Evolutionary conservation across 2,888 invertebrate genomes (phyloP), one percentile per base, ranked within the genome.

Genomic region (Caenorhabditis sulstoni): DNA sequence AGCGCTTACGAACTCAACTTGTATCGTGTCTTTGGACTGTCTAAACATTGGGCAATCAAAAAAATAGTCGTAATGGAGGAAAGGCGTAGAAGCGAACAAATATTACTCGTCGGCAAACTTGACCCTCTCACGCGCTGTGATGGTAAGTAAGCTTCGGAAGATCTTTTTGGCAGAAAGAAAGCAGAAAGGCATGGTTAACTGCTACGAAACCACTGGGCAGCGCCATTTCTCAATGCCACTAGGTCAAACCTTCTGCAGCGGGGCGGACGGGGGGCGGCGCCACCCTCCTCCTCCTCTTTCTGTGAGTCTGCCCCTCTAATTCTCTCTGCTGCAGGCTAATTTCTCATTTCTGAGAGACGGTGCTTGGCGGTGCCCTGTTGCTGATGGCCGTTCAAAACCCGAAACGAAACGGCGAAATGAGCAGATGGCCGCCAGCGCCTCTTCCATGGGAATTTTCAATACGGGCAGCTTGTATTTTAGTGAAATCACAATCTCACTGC

Each of bases 261-360:
- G 7, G 29, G 29, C 29, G 29, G 29, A 7, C 29, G 29, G 37
- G n/a, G 20, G 49, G 49, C 23, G 64, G 52, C 68, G 58, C 68
- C 70, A 45, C 61, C 41, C 55, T 49, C 44, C 68, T 9, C 29
- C 23, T 18, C 14, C 12, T 29, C 18, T 5, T 35, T 7, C n/a
- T 37, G 7, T 41, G 14, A 41, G n/a, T 68, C 55, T 23, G 29
- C 12, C 47, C 29, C 44, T 70, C 70, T 70, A 61, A 59, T 47
- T 53, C 70, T 70, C 68, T 9, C 16, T 37, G 37, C 47, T 29
- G 29, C 29, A 29, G 29, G 50, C 57, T 55, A 71, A 71, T 71
- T 71, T 71, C 71, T 71, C 71, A 71, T 62, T 71, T 71, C 71
- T 71, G 71, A 29, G 29, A 29, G 29, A 71, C 62, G 62, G 71